Evolutionary conservation across 2,888 invertebrate genomes (phyloP), one percentile per base, ranked within the genome.

Genomic region (Unio pictorum): DNA sequence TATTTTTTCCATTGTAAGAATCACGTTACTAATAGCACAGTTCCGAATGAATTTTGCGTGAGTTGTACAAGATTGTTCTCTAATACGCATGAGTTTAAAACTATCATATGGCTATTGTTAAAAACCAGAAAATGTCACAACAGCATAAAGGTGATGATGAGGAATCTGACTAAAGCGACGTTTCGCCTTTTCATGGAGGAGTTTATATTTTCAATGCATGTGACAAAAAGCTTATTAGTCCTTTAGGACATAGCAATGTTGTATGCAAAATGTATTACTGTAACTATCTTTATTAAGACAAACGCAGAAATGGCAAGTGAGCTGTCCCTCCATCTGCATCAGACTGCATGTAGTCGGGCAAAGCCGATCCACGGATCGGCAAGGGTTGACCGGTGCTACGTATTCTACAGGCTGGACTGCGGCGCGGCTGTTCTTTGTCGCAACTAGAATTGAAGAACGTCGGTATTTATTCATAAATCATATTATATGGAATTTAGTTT

Each of bases 261-360:
- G 15, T 2, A 15, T 45, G 45, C 15, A 11, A 0, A 45, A 45
- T 45, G 11, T 20, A 57, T 55, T 68, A 77, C 77, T 73, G 30
- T 77, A 77, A 67, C 71, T 59, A 8, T 65, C 56, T 17, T 45
- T 71, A 23, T 77, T 61, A 30, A 45, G 56, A 66, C 77, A 77
- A 7, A 77, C 69, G 55, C 77, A 77, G 66, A 77, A 77, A 26
- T 72, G 64, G 64, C 77, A 77, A 17, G 64, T 55, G 23, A 77
- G 64, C 28, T 74, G 71, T 18, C 77, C 77, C n/a, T 64, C 64
- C 62, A 77, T 55, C 56, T 67, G 57, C 66, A 74, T 62, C 11
- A 77, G 60, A 2, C 61, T 26, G 59, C 81, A 81, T 30, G 72
- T 71, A 4, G 74, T 69, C 3, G 73, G 73, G 67, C 81, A 81